phyloP scores from a whole-genome alignment of 2,888 invertebrate genomes.

The Dendrolimus houi region DNA sequence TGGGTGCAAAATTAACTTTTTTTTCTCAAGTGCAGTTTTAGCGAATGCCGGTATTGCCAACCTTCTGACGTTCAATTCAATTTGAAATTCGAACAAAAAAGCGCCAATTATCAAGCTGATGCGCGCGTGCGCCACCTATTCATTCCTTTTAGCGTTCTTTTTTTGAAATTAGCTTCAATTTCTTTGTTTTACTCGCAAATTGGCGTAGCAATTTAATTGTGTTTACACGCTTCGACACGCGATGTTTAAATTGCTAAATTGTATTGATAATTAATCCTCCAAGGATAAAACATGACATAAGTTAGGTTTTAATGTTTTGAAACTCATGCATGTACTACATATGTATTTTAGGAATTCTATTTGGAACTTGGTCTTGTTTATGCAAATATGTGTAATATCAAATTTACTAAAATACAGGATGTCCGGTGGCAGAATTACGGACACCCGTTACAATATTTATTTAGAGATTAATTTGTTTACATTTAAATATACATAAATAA shows the following conservation, averaged over 20 bases:
- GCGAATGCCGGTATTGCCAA: neutral
- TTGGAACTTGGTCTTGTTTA: no score
- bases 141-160: neutral
- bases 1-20: neutral
- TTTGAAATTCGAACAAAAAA: constrained; percentile 54
- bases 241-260: neutral
- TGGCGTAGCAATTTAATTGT: neutral
- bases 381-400: no score
- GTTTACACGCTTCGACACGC: neutral
- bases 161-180: neutral
- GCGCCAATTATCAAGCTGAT: constrained; percentile 47
- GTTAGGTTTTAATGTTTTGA: no score
- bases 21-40: neutral
- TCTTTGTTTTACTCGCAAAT: neutral
- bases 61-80: neutral
- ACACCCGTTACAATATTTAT: no score
- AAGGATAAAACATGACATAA: no score
- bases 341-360: no score
- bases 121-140: constrained; percentile 45
- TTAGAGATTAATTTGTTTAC: no score
- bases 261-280: neutral
- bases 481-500: no score
- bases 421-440: no score
- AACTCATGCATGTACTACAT: no score
- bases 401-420: no score